phyloP scores from a whole-genome alignment of 2,888 invertebrate species.

The Meiosimyza decipiens region DNA sequence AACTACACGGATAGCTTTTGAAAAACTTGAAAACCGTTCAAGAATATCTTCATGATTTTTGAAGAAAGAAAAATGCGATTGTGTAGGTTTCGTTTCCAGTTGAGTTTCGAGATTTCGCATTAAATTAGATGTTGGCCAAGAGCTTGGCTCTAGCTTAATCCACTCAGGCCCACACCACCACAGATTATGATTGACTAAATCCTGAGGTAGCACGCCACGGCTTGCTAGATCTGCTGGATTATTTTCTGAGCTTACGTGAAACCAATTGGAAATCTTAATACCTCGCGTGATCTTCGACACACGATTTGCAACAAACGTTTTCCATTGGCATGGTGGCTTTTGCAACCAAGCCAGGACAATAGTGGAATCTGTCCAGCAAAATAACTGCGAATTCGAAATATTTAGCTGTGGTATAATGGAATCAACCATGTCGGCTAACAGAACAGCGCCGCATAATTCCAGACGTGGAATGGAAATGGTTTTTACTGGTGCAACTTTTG shows the following conservation, averaged over 20 bases:
- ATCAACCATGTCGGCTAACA: no score
- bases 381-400: not conserved
- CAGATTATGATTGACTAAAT: slow-evolving; percentile 17
- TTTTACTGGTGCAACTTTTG: slow-evolving; percentile 34
- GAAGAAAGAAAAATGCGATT: no score
- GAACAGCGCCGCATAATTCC: no score
- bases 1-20: no score
- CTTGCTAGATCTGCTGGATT: slow-evolving; percentile 34
- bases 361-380: slow-evolving; percentile 29
- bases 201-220: slow-evolving; percentile 32
- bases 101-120: no score
- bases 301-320: slow-evolving; percentile 28
- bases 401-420: not conserved
- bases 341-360: slow-evolving; percentile 32
- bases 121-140: no score
- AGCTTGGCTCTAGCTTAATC: slow-evolving; percentile 6
- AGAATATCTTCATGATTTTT: no score
- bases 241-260: slow-evolving; percentile 28
- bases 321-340: slow-evolving; percentile 26
- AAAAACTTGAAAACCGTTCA: no score
- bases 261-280: slow-evolving; percentile 23
- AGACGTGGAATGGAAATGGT: slow-evolving; percentile 14
- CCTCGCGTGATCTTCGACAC: slow-evolving; percentile 20
- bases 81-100: no score
- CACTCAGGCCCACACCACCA: slow-evolving; percentile 36